Evolutionary conservation across 2,888 invertebrate species (phyloP), one percentile per base, ranked within the genome.

Genomic region (Dynastes hyllus): DNA sequence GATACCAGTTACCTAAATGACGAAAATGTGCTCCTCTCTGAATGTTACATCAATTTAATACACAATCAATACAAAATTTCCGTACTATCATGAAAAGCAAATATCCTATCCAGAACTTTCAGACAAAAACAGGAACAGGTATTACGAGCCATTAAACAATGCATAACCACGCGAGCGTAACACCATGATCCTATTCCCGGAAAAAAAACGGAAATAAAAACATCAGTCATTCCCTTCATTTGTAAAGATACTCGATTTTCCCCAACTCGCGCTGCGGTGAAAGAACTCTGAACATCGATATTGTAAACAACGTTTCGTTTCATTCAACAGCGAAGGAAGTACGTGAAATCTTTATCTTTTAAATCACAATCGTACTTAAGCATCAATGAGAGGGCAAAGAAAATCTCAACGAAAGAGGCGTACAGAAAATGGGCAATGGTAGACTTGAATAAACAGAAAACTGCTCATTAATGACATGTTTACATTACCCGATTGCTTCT

Each of bases 381-480:
- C 45, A 11, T 45, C 55, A 6, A 2, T 22, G 6, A 22, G 55
- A 27, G 16, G 55, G 55, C 55, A 22, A 8, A 45, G 1, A 22
- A 53, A 58, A 22, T 58, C 55, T 58, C 22, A 8, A 22, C 55
- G 22, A 27, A 58, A 1, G 55, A 58, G 9, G 0, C 5, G n/a
- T 11, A 13, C 8, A 22, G 55, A 58, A 27, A 22, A 16, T 16
- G n/a, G 55, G 22, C 3, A 22, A 22, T 22, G 3, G 55, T 45
- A 45, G 22, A 58, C 37, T 9, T 4, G 63, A 67, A 40, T 8
- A 67, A 45, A 45, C 9, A 67, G 66, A 67, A 67, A 67, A 22
- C 13, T 16, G 40, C 66, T 67, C 66, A n/a, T 45, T 45, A 50
- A 67, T 67, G 45, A 37, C 45, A 45, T 67, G 66, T 67, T 67